These are phyloP conservation scores for Gopherus flavomarginatus DNA, from an alignment of 2,113 vertebrate genomes.

Conservation along the genomic window DNA sequence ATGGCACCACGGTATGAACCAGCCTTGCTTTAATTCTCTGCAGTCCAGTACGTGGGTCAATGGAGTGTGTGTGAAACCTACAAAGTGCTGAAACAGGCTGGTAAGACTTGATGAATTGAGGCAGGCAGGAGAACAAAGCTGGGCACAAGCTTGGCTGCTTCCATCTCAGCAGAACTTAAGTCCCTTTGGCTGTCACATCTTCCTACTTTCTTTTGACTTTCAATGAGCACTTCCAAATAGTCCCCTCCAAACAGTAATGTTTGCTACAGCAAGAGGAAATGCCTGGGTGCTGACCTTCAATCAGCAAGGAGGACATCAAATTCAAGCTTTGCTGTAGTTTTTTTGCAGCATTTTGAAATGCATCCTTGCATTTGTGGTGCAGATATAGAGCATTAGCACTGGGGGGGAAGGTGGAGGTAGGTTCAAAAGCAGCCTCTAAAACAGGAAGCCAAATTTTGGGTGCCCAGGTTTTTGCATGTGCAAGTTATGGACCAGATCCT, in stretches of 20 bases:
- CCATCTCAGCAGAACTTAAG: background rate
- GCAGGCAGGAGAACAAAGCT: background rate
- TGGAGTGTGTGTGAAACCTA: background rate
- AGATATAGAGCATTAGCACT: background rate
- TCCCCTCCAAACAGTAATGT: background rate
- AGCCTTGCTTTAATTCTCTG: background rate
- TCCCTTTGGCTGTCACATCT: background rate
- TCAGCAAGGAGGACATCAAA: background rate
- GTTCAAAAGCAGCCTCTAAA: background rate
- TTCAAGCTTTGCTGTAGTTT: background rate
- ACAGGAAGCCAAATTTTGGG: background rate
- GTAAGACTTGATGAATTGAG: background rate
- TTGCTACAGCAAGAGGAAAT: no score
- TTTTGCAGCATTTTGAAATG: background rate
- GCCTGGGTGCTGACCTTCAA: background rate
- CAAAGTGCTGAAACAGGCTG: background rate
- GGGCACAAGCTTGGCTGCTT: background rate
- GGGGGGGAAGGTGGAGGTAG: rapidly evolving
- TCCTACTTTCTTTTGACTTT: background rate
- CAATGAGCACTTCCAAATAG: background rate
- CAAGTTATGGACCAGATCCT: background rate
- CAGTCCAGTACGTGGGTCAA: no score
- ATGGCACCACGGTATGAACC: no score
- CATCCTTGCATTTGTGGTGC: background rate
- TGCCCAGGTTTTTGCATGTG: background rate